Conservation (phyloP, 92 coral and sea anemone genomes). For the Meandrina meandrites region DNA sequence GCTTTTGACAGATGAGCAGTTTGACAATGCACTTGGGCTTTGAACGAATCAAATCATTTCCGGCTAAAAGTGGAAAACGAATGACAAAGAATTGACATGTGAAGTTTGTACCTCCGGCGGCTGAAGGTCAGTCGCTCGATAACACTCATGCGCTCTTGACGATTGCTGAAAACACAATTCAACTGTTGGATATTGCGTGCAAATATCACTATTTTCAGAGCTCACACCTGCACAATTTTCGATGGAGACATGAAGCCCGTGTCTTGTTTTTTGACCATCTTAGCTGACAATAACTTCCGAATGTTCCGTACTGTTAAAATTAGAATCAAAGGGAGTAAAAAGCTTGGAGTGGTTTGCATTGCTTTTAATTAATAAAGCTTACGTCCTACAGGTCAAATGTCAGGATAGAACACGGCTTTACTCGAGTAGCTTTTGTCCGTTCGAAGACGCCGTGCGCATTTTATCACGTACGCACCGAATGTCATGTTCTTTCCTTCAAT, state of each 20-base stretch:
- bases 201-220: conserved; percentile 1
- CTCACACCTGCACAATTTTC: not conserved
- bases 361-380: conserved; percentile 43
- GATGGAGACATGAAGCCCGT: not conserved
- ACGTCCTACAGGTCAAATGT: conserved; percentile 44
- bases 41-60: conserved; percentile 42
- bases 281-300: conserved; percentile 31
- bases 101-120: not conserved
- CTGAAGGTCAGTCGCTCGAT: conserved; percentile 7
- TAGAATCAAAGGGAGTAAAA: not conserved
- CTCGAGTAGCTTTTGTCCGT: conserved; percentile 34
- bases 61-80: conserved; percentile 30
- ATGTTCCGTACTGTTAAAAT: conserved; percentile 8
- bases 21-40: conserved; percentile 33
- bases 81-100: conserved; percentile 3
- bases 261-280: not conserved
- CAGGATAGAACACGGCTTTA: conserved; percentile 38
- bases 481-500: not conserved
- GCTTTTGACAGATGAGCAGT: conserved; percentile 21
- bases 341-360: conserved; percentile 17
- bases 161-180: not conserved
- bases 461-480: conserved; percentile 48
- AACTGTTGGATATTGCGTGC: not conserved
- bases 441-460: conserved; percentile 22
- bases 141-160: not conserved